phyloP scores from a whole-genome alignment of 2,113 vertebrate species.

The Meleagris gallopavo region DNA sequence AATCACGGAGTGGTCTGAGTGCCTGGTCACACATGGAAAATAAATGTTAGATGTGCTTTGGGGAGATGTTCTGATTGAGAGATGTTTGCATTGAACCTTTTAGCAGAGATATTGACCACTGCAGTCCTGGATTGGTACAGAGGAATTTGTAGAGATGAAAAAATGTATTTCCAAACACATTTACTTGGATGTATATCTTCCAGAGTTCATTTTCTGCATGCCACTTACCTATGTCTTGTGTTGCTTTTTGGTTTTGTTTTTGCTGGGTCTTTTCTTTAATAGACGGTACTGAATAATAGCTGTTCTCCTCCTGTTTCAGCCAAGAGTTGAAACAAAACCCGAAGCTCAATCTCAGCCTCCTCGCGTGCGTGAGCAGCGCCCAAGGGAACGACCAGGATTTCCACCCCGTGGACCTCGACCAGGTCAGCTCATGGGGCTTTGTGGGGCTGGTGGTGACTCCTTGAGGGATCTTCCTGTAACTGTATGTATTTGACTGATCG shows the following conservation, averaged over 20 bases:
- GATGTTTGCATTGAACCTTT: not conserved
- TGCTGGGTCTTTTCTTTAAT: not conserved
- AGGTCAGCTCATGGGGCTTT: slow-evolving; percentile 62
- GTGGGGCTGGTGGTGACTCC: not conserved
- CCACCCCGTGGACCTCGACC: slow-evolving; percentile 88
- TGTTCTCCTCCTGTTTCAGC: slow-evolving; percentile 76
- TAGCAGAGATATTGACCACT: slow-evolving; percentile 45
- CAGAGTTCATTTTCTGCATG: slow-evolving; percentile 43
- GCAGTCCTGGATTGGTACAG: slow-evolving; percentile 86
- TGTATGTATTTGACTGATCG: fast-evolving
- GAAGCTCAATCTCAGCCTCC: slow-evolving; percentile 87
- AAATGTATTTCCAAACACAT: not conserved
- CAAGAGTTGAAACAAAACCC: slow-evolving; percentile 88
- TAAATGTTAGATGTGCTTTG: not conserved
- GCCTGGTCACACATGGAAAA: slow-evolving; percentile 11
- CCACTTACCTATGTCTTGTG: not conserved
- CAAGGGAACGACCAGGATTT: slow-evolving; percentile 89
- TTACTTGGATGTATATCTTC: not conserved
- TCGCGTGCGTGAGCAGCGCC: slow-evolving; percentile 90
- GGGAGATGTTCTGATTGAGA: not conserved
- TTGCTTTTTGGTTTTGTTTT: not conserved
- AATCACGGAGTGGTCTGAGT: fast-evolving
- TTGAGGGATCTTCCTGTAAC: not conserved
- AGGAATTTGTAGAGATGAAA: slow-evolving; percentile 64
- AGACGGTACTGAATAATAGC: not conserved